A percentile compares a stretch with the other conserved stretches of the same genome.
These are phyloP conservation scores for Monoplex corrugatus DNA, from an alignment of 2,888 invertebrate species.

Conservation along the genomic window DNA sequence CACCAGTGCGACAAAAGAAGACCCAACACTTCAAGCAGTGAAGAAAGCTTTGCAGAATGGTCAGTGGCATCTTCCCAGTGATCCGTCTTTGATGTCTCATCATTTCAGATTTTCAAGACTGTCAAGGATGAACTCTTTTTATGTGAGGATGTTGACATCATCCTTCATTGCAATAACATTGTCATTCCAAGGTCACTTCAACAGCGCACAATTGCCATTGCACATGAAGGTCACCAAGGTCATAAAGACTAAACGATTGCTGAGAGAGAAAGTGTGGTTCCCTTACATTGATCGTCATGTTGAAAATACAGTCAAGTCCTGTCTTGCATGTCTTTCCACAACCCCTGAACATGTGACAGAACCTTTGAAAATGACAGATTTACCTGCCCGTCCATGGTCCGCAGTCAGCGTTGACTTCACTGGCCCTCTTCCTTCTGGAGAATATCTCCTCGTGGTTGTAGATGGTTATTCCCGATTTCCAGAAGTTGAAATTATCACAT, in stretches of 20 bases:
- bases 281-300: conserved; percentile 61
- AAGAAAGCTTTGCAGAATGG: conserved; percentile 55
- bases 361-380: conserved; percentile 23
- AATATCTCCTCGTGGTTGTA: not conserved
- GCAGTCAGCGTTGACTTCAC: conserved; percentile 45
- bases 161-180: not conserved
- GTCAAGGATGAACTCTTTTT: conserved; percentile 31
- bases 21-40: conserved; percentile 48
- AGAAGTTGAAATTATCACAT: not conserved
- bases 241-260: conserved; percentile 61
- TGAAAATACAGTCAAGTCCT: conserved; percentile 55
- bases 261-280: conserved; percentile 67
- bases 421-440: conserved; percentile 47
- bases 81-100: conserved; percentile 10
- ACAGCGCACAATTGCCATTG: conserved; percentile 53
- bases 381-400: conserved; percentile 44
- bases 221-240: conserved; percentile 66
- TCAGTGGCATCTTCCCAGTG: conserved; percentile 50
- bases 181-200: conserved; percentile 12
- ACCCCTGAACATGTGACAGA: conserved; percentile 40
- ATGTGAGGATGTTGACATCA: not conserved
- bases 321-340: conserved; percentile 59
- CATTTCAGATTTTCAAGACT: conserved; percentile 58
- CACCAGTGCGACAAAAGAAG: conserved; percentile 48
- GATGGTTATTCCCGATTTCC: not conserved